Base-by-base conservation (phyloP, 2,888 invertebrate genomes). In the Encarsia formosa region DNA sequence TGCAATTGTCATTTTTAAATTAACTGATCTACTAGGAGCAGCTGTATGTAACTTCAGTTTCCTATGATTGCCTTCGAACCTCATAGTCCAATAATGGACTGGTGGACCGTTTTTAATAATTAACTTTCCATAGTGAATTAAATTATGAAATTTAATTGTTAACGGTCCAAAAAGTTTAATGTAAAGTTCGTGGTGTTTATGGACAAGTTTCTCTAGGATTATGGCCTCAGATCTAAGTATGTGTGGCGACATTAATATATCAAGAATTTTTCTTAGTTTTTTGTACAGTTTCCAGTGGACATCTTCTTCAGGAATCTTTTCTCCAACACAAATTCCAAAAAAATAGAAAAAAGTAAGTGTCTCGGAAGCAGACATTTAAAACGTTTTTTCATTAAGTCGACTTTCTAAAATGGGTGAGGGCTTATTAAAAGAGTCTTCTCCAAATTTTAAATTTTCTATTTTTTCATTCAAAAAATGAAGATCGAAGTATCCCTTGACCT, bases 291-390 rank as follows among this genome's bases (percentile, higher is more conserved):
- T n/a, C 53, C 48, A 53, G n/a, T 20, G 16, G 32, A 32, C 32
- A n/a, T 48, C 39, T 23, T 22, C 15, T 41, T 46, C 24, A 1
- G 35, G 32, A 41, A 52, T 47, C 31, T 32, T 8, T 23, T 49
- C 44, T 20, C 43, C 53, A n/a, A 53, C 26, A n/a, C 48, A 41
- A 16, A 49, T 24, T 11, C 35, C 40, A 5, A 49, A 39, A 34
- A 37, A 19, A 8, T 9, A 29, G 11, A 4, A 20, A 13, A 39
- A 23, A 23, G 8, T 20, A 5, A 39, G 13, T 5, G 18, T 20
- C 18, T 39, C 39, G 13, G 22, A n/a, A 3, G 22, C 39, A 20
- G 39, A 19, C 23, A 39, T 22, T 9, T 20, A 16, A 3, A 39
- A 4, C 13, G 29, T 39, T 23, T 4, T 39, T 11, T 39, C 22